Evolutionary conservation across 2,797 vertebrate genomes (phyloP).

Genomic region (Chelonia mydas): DNA sequence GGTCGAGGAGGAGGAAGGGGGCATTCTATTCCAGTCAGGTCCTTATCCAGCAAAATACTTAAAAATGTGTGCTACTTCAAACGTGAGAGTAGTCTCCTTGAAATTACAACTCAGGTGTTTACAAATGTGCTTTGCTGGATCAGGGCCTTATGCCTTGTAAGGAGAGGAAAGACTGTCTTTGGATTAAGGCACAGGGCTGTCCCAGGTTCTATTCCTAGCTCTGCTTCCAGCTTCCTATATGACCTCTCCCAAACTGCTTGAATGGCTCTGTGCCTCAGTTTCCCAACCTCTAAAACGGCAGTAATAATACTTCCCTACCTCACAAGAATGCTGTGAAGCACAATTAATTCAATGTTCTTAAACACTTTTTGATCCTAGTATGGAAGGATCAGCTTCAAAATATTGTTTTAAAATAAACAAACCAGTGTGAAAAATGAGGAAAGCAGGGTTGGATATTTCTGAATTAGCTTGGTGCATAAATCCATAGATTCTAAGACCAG

Average conservation of each 20-base stretch:
- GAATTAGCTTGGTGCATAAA: not conserved
- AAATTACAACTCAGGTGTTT: not conserved
- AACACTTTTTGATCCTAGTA: slow-evolving; percentile 15
- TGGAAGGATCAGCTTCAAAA: not conserved
- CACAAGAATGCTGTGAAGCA: not conserved
- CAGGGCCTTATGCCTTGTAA: not conserved
- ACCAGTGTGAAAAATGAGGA: not conserved
- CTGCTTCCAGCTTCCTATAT: not conserved
- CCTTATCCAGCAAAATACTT: not conserved
- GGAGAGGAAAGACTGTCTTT: not conserved
- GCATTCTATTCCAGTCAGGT: not conserved
- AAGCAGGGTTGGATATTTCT: not conserved
- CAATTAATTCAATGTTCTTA: not conserved
- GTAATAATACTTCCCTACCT: not conserved
- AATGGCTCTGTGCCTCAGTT: not conserved
- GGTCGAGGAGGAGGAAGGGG: not conserved
- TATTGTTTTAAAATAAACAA: slow-evolving; percentile 41
- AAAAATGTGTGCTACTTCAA: not conserved
- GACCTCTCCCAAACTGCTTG: not conserved
- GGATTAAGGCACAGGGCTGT: not conserved
- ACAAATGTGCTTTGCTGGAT: not conserved
- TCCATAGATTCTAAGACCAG: not conserved
- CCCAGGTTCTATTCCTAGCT: not conserved
- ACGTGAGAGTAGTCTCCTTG: not conserved
- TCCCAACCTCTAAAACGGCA: slow-evolving; percentile 17